Conservation (phyloP, 2,113 vertebrate genomes). For the Nycticryphes semicollaris region DNA sequence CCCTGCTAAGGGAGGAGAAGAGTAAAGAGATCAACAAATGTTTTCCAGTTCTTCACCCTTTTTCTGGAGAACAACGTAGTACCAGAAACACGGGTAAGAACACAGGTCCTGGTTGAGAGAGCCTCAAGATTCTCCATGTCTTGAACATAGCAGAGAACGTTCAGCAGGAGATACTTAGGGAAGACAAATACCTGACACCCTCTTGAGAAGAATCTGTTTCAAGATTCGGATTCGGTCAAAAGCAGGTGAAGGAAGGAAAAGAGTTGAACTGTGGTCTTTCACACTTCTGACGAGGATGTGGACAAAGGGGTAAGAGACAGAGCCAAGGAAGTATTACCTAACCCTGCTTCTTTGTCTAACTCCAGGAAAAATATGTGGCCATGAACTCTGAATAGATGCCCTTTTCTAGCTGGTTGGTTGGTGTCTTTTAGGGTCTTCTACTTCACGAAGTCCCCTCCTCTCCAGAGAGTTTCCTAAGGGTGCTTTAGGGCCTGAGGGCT, state of each 20-base stretch:
- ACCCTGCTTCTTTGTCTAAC: neutral
- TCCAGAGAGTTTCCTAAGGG: neutral
- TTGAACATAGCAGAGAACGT: neutral
- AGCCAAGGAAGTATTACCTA: neutral
- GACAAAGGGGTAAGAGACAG: neutral
- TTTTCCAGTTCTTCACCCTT: neutral
- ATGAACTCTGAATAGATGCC: neutral
- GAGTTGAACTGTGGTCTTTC: accelerated
- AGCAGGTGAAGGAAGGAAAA: neutral
- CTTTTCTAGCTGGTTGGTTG: neutral
- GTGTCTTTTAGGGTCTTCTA: neutral
- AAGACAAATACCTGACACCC: neutral
- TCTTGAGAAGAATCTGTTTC: neutral
- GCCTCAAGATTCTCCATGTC: neutral
- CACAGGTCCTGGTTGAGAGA: neutral
- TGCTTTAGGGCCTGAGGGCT: neutral
- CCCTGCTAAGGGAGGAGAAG: neutral
- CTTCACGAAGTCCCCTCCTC: neutral
- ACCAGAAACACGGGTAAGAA: neutral
- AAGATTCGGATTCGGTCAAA: neutral
- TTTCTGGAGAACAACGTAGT: neutral
- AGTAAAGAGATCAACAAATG: neutral
- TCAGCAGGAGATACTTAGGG: neutral
- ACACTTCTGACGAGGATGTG: neutral
- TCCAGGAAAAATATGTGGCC: neutral